Evolutionary conservation across 2,797 vertebrate genomes (phyloP).

Genomic region (Sebastes alutus): DNA sequence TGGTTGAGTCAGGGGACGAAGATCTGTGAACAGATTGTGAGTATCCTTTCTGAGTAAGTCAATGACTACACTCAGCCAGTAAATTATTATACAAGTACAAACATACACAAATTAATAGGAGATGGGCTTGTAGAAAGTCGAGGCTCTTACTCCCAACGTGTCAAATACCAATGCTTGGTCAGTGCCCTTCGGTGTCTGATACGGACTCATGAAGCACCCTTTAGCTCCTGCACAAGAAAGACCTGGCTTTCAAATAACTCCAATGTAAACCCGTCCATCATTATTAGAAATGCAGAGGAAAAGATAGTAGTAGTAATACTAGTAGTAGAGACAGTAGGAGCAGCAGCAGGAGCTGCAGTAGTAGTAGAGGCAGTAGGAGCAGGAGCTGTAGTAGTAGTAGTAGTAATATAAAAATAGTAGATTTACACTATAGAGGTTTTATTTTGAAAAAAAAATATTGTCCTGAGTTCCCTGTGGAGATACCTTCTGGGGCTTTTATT

Average conservation of each 20-base stretch:
- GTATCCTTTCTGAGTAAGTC: slow-evolving; percentile 9
- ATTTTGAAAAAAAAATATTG: no score
- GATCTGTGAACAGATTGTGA: background rate
- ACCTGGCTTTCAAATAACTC: background rate
- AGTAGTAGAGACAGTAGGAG: no score
- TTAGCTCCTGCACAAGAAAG: background rate
- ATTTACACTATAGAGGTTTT: no score
- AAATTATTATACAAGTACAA: slow-evolving; percentile 21
- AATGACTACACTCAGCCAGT: slow-evolving; percentile 13
- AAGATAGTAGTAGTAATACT: no score
- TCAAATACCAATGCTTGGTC: background rate
- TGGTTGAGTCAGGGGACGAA: background rate
- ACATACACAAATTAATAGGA: slow-evolving; percentile 11
- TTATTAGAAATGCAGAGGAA: background rate
- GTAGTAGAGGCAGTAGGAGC: no score
- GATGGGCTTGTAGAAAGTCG: background rate
- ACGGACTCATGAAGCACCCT: background rate
- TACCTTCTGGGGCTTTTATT: no score
- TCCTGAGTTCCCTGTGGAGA: no score
- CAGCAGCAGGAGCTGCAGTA: no score
- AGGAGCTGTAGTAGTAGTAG: no score
- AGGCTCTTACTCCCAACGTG: background rate
- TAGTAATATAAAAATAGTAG: no score
- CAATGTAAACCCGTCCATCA: background rate
- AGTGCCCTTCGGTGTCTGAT: no score